Conservation (phyloP, 2,797 vertebrate genomes). For the Falco biarmicus region DNA sequence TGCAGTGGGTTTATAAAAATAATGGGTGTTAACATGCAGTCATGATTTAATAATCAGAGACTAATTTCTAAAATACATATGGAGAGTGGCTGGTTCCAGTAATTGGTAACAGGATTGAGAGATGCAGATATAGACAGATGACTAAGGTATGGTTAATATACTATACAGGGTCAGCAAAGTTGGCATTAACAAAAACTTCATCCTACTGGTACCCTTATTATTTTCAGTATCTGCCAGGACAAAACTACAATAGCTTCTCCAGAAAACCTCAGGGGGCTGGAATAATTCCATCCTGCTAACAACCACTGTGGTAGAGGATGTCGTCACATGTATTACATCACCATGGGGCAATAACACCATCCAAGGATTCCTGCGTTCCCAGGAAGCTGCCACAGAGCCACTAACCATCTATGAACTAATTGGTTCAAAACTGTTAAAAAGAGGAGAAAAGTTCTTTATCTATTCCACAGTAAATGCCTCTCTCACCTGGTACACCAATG, state of each 20-base stretch:
- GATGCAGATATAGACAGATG: neutral
- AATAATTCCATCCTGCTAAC: neutral
- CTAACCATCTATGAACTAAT: constrained; percentile 8
- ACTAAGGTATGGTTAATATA: neutral
- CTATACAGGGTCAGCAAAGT: neutral
- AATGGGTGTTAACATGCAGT: constrained; percentile 67
- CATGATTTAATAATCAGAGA: constrained; percentile 71
- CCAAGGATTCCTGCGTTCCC: neutral
- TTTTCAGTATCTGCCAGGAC: neutral
- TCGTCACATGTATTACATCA: neutral
- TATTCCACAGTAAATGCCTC: neutral
- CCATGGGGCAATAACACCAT: neutral
- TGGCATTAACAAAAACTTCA: neutral
- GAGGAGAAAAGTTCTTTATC: neutral
- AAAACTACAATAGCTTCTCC: neutral
- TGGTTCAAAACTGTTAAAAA: neutral
- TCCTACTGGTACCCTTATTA: neutral
- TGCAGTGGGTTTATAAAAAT: constrained; percentile 66
- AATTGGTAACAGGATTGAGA: neutral
- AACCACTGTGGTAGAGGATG: neutral
- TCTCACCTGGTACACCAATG: neutral
- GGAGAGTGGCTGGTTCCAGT: neutral
- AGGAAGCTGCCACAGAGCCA: neutral
- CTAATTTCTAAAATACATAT: constrained; percentile 56
- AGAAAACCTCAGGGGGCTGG: neutral